Evolutionary conservation across 2,113 vertebrate species (phyloP), one percentile per base, ranked within the genome.

Genomic region (Gobiocypris rarus): DNA sequence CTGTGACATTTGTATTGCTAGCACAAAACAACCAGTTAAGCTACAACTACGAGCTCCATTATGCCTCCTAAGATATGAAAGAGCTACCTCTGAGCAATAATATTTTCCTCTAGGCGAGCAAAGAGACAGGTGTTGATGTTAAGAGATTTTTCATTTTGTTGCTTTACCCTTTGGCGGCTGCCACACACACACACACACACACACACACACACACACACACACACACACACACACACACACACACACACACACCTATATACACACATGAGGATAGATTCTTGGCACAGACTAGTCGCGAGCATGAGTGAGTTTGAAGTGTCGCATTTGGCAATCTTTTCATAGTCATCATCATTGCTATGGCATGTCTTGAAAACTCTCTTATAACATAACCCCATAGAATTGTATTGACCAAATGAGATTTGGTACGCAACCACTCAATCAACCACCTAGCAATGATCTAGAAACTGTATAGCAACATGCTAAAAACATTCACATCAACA

Each of bases 211-310:
- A 10, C 22, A 58, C 54, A 26, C n/a, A 24, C 1, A 26, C 4
- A 4, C 56, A 59, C 56, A 4, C 9, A 24, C 56, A 10, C 9
- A 58, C 54, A 61, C n/a, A 24, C 1, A 24, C 9, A 3, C 1
- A 59, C 7, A 26, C n/a, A n/a, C n/a, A n/a, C n/a, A n/a, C n/a
- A n/a, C n/a, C n/a, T n/a, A n/a, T 19, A 89, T 89, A 63, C 26
- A 83, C 79, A 81, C 90, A 26, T 41, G 43, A 88, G 88, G 91
- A 93, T 90, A 90, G 54, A 78, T 91, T 91, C 89, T 92, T 93
- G 90, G 92, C 90, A 86, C 9, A 17, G 22, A 45, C 15, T 28
- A 8, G 6, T 52, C 34, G 6, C 31, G 56, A 84, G 89, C 76
- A 59, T 70, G 87, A 86, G 86, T 83, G 86, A 90, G 86, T 92